Percentiles rank a stretch among this genome's conserved stretches.
These are phyloP conservation scores for Cirrhinus mrigala DNA, from an alignment of 2,797 vertebrate genomes.

Conservation along the genomic window DNA sequence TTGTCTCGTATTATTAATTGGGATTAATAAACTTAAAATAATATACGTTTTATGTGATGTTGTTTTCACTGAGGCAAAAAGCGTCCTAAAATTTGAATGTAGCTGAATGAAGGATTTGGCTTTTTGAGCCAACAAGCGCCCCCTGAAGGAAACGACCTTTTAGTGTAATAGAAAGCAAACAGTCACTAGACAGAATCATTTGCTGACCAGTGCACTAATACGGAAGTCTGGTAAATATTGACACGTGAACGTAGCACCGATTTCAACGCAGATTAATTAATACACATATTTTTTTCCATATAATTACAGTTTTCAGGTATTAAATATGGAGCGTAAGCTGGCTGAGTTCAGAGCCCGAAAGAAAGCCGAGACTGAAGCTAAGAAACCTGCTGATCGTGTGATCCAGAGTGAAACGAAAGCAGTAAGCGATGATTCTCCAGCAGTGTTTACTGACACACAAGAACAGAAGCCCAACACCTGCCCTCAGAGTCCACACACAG, in stretches of 20 bases:
- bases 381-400: not conserved
- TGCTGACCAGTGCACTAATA: not conserved
- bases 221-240: constrained; percentile 21
- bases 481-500: not conserved
- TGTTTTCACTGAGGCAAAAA: not conserved
- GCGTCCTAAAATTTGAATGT: not conserved
- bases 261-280: not conserved
- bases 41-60: not conserved
- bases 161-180: no score
- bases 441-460: not conserved
- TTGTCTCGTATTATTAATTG: not conserved
- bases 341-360: constrained; percentile 79
- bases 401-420: not conserved
- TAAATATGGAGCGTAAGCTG: constrained; percentile 78
- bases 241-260: not conserved
- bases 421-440: not conserved
- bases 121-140: constrained; percentile 1
- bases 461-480: not conserved
- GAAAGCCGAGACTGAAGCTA: constrained; percentile 57
- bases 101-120: not conserved
- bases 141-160: not conserved
- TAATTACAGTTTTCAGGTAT: not conserved
- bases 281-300: no score
- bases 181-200: not conserved
- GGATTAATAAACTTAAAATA: not conserved